A percentile compares a stretch with the other conserved stretches of the same genome.
Conservation (phyloP, 2,797 vertebrate species). For the Pygocentrus nattereri region DNA sequence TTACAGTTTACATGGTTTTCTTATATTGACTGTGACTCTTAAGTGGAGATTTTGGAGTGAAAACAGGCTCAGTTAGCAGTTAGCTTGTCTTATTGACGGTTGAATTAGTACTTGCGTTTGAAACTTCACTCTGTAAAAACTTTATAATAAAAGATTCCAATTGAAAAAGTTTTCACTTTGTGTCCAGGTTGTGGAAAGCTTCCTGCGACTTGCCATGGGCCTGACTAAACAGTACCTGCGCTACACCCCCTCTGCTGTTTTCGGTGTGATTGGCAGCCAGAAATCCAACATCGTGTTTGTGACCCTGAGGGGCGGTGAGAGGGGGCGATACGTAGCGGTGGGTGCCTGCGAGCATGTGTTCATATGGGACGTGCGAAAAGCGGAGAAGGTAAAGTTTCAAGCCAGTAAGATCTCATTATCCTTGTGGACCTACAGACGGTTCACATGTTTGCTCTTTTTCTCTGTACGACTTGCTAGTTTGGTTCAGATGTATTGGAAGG, state of each 20-base stretch:
- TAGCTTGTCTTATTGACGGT: background rate
- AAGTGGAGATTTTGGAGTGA: background rate
- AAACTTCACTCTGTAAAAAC: background rate
- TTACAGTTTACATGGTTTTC: background rate
- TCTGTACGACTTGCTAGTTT: background rate
- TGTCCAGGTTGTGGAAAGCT: constrained; percentile 29
- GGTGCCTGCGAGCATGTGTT: constrained; percentile 96
- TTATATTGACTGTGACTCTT: background rate
- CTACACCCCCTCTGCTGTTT: constrained; percentile 86
- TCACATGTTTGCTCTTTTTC: background rate
- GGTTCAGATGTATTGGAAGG: background rate
- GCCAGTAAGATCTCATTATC: background rate
- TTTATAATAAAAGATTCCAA: background rate
- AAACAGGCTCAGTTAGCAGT: background rate
- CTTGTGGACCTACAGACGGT: background rate
- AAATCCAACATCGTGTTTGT: constrained; percentile 87
- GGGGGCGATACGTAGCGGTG: constrained; percentile 88
- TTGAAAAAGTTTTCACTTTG: background rate
- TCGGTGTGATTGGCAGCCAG: constrained; percentile 90
- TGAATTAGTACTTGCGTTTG: background rate
- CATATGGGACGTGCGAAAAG: constrained; percentile 94
- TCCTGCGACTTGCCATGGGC: constrained; percentile 80
- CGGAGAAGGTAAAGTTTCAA: constrained; percentile 87
- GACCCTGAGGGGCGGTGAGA: constrained; percentile 88
- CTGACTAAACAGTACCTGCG: constrained; percentile 97